Evolutionary conservation across 2,797 vertebrate species (phyloP).

Genomic region (Meda fulgida): DNA sequence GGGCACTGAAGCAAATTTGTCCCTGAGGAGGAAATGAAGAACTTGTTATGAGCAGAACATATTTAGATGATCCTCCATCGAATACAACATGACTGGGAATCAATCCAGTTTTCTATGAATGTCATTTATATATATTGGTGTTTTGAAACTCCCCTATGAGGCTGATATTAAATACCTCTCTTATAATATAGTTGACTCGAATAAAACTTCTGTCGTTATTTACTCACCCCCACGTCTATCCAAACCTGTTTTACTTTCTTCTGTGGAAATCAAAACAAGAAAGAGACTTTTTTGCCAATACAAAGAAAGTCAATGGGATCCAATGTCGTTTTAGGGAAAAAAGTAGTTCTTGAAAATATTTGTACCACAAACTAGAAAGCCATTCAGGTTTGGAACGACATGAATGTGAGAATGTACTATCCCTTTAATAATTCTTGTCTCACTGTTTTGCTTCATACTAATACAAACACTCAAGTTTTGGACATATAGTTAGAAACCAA

Average conservation of each 20-base stretch:
- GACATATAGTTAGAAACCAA: background rate
- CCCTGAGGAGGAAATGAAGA: constrained; percentile 3
- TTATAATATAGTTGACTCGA: background rate
- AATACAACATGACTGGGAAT: background rate
- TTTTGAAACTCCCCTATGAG: background rate
- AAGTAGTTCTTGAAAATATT: background rate
- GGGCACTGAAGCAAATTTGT: background rate
- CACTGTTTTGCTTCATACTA: background rate
- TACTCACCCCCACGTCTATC: background rate
- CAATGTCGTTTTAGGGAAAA: background rate
- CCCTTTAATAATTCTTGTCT: no score
- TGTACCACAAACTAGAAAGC: no score
- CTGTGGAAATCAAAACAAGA: background rate
- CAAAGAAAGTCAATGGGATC: background rate
- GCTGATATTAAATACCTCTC: background rate
- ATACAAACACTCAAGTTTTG: background rate
- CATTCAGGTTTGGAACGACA: background rate
- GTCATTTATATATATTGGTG: background rate
- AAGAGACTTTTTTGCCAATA: background rate
- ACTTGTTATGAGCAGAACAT: background rate
- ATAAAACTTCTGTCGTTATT: background rate
- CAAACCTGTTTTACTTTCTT: background rate
- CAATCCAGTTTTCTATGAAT: background rate
- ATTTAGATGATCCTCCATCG: background rate
- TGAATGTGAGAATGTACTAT: no score